Percentiles rank a stretch among this genome's conserved stretches.
phyloP scores from a whole-genome alignment of 1,140 invertebrate species.

The honey bee (Apis mellifera) region Amel_HAv3.1 CM009939.2:11156501-11157000 shows the following conservation, averaged over 20 bases:
- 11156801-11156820: neutral
- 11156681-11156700: conserved; percentile 63
- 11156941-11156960: conserved; percentile 53
- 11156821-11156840: neutral
- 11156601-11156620: neutral
- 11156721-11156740: conserved; percentile 46
- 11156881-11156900: neutral
- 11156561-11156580: conserved; percentile 44
- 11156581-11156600: conserved; percentile 44
- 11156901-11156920: conserved; percentile 5
- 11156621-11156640: neutral
- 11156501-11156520: neutral
- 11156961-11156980: conserved; percentile 60
- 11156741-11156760: conserved; percentile 55
- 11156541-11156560: conserved; percentile 57
- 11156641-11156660: neutral
- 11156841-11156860: too few species aligned
- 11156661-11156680: conserved; percentile 61
- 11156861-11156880: too few species aligned
- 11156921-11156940: conserved; percentile 56
- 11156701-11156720: conserved; percentile 59
- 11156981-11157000: conserved; percentile 11
- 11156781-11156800: neutral
- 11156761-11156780: conserved; percentile 20
- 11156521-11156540: conserved; percentile 19